Percentiles rank a stretch among this genome's conserved stretches.
phyloP scores from a whole-genome alignment of 1,140 invertebrate species.

The Lepidotrigona ventralis region DNA sequence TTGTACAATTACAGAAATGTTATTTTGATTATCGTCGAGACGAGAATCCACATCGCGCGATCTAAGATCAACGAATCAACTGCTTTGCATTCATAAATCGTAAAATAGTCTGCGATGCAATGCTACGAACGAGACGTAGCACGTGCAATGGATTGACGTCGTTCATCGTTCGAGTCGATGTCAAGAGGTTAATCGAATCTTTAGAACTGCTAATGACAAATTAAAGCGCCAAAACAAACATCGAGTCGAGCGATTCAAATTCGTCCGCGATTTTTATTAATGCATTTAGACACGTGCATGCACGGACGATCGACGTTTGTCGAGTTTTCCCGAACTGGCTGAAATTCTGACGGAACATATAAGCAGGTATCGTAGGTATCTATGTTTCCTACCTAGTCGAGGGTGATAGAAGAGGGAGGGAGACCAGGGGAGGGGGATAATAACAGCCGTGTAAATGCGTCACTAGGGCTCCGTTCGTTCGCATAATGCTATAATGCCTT shows the following conservation, averaged over 20 bases:
- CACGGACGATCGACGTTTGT: constrained; percentile 35
- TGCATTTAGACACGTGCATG: background rate
- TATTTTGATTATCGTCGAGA: no score
- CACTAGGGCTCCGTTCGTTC: constrained; percentile 65
- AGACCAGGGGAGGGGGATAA: constrained; percentile 50
- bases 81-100: background rate
- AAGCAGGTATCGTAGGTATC: constrained; percentile 55
- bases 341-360: constrained; percentile 20
- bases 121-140: background rate
- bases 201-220: background rate
- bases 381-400: constrained; percentile 49
- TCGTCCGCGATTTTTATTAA: background rate
- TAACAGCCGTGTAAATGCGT: constrained; percentile 70
- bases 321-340: constrained; percentile 37
- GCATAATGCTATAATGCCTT: constrained; percentile 65
- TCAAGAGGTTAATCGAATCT: background rate
- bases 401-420: background rate
- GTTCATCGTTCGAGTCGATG: no score
- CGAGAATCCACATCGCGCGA: background rate
- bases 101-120: background rate
- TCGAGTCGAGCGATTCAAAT: background rate
- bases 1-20: background rate
- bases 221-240: background rate
- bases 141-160: no score
- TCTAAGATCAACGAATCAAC: background rate